phyloP scores from a whole-genome alignment of 92 coral and sea anemone species.

The Isaurus tuberculatus region DNA sequence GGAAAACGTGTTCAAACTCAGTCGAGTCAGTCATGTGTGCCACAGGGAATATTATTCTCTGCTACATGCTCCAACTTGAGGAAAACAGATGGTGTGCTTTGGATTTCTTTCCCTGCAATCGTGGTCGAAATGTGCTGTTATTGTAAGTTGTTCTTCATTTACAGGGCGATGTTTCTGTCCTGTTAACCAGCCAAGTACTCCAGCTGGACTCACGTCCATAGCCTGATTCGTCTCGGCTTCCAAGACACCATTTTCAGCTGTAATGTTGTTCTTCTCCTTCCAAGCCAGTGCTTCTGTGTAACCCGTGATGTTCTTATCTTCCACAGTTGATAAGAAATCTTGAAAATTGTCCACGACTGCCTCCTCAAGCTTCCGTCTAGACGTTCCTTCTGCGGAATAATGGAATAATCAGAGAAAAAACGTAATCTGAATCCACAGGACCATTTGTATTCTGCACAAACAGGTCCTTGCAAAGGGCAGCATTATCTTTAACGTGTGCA shows the following conservation, averaged over 20 bases:
- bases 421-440: conserved; percentile 33
- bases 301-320: conserved; percentile 63
- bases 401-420: background rate
- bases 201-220: conserved; percentile 63
- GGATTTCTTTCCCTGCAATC: conserved; percentile 71
- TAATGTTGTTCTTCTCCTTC: conserved; percentile 50
- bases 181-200: conserved; percentile 82
- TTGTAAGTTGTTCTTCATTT: conserved; percentile 64
- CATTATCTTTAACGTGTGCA: conserved; percentile 58
- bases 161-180: conserved; percentile 77
- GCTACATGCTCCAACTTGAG: conserved; percentile 69
- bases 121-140: conserved; percentile 67
- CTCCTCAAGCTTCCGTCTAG: conserved; percentile 67
- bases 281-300: conserved; percentile 61
- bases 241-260: conserved; percentile 26
- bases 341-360: conserved; percentile 70
- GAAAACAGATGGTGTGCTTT: conserved; percentile 78
- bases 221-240: conserved; percentile 47
- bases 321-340: conserved; percentile 59
- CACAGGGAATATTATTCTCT: conserved; percentile 74
- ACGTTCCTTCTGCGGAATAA: conserved; percentile 28
- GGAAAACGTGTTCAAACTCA: conserved; percentile 58
- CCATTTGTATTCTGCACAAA: conserved; percentile 58
- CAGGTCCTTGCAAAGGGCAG: conserved; percentile 65
- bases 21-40: conserved; percentile 69